Percentiles rank a stretch among this genome's conserved stretches.
Evolutionary conservation across 2,797 vertebrate genomes (phyloP).

Genomic region (Sebastiscus albofasciatus): DNA sequence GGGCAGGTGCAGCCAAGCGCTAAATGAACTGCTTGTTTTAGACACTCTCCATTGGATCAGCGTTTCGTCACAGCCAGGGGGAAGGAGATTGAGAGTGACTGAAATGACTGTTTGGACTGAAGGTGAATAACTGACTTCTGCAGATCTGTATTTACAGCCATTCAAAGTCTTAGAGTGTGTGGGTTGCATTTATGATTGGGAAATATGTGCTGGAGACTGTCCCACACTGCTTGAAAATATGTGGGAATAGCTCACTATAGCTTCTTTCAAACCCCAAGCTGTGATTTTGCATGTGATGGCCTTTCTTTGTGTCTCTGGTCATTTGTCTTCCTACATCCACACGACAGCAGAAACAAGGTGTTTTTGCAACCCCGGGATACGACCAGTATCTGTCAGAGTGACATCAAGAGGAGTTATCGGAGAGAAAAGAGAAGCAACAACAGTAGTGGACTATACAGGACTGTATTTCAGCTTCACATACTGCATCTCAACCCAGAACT

Average conservation of each 20-base stretch:
- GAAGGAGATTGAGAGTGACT: slow-evolving; percentile 31
- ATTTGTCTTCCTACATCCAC: slow-evolving; percentile 50
- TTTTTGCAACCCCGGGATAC: slow-evolving; percentile 27
- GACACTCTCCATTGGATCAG: slow-evolving; percentile 63
- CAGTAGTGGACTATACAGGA: neutral
- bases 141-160: slow-evolving; percentile 5
- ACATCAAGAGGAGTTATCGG: neutral
- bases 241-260: neutral
- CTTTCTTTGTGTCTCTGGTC: slow-evolving; percentile 27
- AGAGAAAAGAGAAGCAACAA: slow-evolving; percentile 12
- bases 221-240: neutral
- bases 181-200: neutral
- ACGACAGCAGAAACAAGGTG: slow-evolving; percentile 16
- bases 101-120: slow-evolving; percentile 43
- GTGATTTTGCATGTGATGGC: slow-evolving; percentile 1
- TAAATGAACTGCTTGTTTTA: slow-evolving; percentile 80
- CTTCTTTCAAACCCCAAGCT: neutral
- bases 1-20: slow-evolving; percentile 70
- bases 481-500: neutral
- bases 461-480: neutral
- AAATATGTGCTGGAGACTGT: neutral
- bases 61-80: slow-evolving; percentile 55
- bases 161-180: neutral
- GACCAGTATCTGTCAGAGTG: slow-evolving; percentile 35
- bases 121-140: slow-evolving; percentile 22